Percentiles rank a stretch among this genome's conserved stretches.
Evolutionary conservation across 2,888 invertebrate genomes (phyloP).

Genomic region (Megalurothrips usitatus): DNA sequence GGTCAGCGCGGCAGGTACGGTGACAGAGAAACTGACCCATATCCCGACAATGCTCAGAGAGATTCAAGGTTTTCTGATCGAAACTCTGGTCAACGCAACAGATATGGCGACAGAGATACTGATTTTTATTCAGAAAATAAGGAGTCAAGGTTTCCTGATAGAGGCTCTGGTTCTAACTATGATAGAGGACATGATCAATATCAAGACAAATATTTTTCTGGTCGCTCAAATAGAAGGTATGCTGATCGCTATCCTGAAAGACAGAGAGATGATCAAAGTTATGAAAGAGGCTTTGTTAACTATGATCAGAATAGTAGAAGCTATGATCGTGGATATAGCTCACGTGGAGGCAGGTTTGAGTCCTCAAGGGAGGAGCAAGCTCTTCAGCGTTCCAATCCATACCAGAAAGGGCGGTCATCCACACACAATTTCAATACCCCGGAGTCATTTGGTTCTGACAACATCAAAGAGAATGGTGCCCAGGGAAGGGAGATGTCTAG

Average conservation of each 20-base stretch:
- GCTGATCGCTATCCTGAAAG: not conserved
- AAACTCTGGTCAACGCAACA: not conserved
- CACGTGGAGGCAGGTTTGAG: not conserved
- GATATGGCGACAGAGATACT: not conserved
- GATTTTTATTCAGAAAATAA: not conserved
- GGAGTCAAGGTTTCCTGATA: not conserved
- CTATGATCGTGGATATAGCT: not conserved
- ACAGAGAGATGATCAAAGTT: not conserved
- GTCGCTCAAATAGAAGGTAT: not conserved
- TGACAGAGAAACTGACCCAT: not conserved
- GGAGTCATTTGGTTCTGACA: not conserved
- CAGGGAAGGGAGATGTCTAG: not conserved
- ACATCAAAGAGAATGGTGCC: not conserved
- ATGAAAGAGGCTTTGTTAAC: not conserved
- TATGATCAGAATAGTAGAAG: not conserved
- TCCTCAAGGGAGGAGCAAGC: not conserved
- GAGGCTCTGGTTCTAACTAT: not conserved
- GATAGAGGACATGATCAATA: not conserved
- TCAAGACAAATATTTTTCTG: not conserved
- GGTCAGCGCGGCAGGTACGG: not conserved
- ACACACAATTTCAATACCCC: not conserved
- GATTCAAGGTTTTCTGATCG: conserved; percentile 3
- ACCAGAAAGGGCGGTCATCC: not conserved
- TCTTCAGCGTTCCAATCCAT: not conserved
- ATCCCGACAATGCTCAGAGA: not conserved